Evolutionary conservation across 2,113 vertebrate genomes (phyloP).

Genomic region (Sitta europaea): DNA sequence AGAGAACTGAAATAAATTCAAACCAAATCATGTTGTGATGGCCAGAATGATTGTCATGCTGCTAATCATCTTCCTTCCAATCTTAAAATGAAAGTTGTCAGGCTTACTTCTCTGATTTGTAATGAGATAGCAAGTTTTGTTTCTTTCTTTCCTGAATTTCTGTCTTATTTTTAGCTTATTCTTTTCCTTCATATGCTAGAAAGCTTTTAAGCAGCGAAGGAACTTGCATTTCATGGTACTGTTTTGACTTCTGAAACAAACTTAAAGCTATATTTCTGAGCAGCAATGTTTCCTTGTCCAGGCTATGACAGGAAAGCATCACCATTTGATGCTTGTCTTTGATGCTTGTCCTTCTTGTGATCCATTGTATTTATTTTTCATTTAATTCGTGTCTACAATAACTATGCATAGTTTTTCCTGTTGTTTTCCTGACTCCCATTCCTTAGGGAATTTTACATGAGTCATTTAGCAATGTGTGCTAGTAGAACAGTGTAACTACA

Average conservation of each 20-base stretch:
- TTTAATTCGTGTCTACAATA: background rate
- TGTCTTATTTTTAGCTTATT: constrained; percentile 5
- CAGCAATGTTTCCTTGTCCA: background rate
- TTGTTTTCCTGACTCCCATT: background rate
- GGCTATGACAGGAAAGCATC: background rate
- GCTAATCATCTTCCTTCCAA: background rate
- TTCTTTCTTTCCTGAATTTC: background rate
- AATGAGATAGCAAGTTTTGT: background rate
- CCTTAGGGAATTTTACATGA: background rate
- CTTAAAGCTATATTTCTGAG: background rate
- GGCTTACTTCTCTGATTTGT: background rate
- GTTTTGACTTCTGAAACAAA: background rate
- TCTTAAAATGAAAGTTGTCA: background rate
- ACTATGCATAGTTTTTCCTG: background rate
- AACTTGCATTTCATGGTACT: background rate
- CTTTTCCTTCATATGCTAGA: background rate
- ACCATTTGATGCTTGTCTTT: background rate
- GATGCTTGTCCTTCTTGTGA: background rate
- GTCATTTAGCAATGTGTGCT: background rate
- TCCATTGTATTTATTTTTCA: background rate
- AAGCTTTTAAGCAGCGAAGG: background rate
- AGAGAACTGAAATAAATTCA: constrained; percentile 15
- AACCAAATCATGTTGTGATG: background rate
- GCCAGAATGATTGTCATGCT: background rate
- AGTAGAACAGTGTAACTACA: background rate